Percentiles rank a stretch among this genome's conserved stretches.
Evolutionary conservation across 1,140 invertebrate genomes (phyloP).

Genomic region (Sarcophaga peregrina): DNA sequence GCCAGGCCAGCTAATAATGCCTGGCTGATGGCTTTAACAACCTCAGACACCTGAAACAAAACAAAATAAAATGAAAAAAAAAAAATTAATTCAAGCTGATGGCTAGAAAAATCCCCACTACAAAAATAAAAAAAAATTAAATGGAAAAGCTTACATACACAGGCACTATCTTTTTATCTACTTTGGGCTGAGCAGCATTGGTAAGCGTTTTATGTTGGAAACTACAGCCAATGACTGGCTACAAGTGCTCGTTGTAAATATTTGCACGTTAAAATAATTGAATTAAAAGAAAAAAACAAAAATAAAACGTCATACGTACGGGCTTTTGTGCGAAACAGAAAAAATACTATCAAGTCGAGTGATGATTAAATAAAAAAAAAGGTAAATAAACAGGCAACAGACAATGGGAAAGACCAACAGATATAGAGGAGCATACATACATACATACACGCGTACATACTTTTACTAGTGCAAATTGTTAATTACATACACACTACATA

Average conservation of each 20-base stretch:
- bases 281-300: not conserved
- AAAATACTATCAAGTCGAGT: not conserved
- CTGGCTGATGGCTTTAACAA: not conserved
- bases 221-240: not conserved
- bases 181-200: too few species aligned
- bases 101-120: not conserved
- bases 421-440: not conserved
- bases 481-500: too few species aligned
- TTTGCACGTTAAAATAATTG: slow-evolving; percentile 22
- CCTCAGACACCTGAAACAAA: slow-evolving; percentile 16
- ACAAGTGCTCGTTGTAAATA: slow-evolving; percentile 4
- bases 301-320: slow-evolving; percentile 8
- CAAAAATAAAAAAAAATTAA: not conserved
- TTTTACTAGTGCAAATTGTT: not conserved
- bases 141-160: too few species aligned
- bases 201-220: too few species aligned
- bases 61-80: not conserved
- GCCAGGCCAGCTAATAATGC: not conserved
- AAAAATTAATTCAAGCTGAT: not conserved
- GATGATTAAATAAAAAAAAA: slow-evolving; percentile 20
- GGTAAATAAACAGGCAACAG: not conserved
- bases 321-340: not conserved
- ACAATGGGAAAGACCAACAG: not conserved
- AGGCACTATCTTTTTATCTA: too few species aligned
- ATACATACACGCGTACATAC: too few species aligned